Percentiles rank a stretch among this genome's conserved stretches.
These are phyloP conservation scores for Hybos culiciformis DNA, from an alignment of 2,888 invertebrate species.

Conservation along the genomic window DNA sequence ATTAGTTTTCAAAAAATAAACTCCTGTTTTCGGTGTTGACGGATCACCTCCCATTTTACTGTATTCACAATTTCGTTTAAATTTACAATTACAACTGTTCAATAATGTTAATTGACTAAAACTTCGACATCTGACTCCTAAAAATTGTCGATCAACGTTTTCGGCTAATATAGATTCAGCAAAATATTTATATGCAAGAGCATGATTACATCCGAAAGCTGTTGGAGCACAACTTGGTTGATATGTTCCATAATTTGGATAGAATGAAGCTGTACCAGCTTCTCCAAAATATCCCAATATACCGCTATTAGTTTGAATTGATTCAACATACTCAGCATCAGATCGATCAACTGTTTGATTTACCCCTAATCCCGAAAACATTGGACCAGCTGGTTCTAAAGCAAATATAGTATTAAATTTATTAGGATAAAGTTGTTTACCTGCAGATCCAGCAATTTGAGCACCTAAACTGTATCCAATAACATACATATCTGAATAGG, in stretches of 20 bases:
- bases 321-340: constrained; percentile 32
- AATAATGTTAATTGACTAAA: constrained; percentile 18
- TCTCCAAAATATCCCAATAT: constrained; percentile 26
- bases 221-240: constrained; percentile 31
- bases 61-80: constrained; percentile 2
- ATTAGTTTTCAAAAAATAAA: constrained; percentile 25
- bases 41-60: constrained; percentile 26
- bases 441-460: constrained; percentile 29
- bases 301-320: constrained; percentile 30
- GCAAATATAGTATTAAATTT: constrained; percentile 26
- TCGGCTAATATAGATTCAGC: constrained; percentile 20
- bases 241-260: constrained; percentile 29
- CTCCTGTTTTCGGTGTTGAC: constrained; percentile 23
- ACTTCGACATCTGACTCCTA: constrained; percentile 7
- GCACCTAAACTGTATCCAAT: constrained; percentile 35
- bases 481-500: constrained; percentile 22
- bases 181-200: constrained; percentile 20
- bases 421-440: constrained; percentile 19
- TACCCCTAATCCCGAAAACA: constrained; percentile 20
- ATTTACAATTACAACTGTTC: constrained; percentile 15
- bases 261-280: constrained; percentile 31
- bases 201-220: constrained; percentile 13
- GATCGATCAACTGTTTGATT: constrained; percentile 23
- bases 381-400: constrained; percentile 33
- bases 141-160: constrained; percentile 2